Evolutionary conservation across 2,888 invertebrate species (phyloP).

Genomic region (Silvanus unidentatus): DNA sequence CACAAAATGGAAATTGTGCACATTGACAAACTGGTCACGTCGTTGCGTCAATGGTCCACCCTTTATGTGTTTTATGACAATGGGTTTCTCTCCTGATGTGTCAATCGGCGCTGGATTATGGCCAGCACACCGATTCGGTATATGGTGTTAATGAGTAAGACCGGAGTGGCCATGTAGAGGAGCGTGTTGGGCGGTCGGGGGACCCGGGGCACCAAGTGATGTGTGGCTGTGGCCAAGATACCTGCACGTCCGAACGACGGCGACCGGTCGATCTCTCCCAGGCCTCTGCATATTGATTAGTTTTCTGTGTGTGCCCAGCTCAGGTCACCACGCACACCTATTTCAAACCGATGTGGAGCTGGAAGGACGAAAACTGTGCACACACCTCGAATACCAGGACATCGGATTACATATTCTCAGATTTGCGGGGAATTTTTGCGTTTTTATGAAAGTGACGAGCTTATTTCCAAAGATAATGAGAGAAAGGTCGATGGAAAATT

Average conservation of each 20-base stretch:
- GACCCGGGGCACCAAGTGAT: conserved; percentile 5
- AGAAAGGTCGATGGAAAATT: no score
- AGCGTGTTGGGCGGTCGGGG: conserved; percentile 2
- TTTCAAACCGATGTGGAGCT: no score
- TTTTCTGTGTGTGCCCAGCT: no score
- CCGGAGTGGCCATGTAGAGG: not conserved
- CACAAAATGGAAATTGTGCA: not conserved
- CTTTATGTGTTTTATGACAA: conserved; percentile 7
- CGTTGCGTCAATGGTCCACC: conserved; percentile 5
- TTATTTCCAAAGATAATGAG: no score
- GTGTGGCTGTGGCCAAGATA: conserved; percentile 25
- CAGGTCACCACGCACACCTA: conserved; percentile 27
- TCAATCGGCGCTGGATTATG: conserved; percentile 6
- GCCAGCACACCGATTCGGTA: not conserved
- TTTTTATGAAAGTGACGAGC: no score
- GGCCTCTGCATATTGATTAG: conserved; percentile 36
- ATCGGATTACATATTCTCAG: conserved; percentile 4
- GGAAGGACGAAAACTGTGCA: conserved; percentile 8
- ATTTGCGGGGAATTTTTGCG: no score
- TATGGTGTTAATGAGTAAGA: not conserved
- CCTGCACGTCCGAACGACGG: conserved; percentile 28
- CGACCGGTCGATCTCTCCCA: conserved; percentile 35
- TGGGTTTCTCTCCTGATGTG: conserved; percentile 13
- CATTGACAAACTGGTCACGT: conserved; percentile 9
- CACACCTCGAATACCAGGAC: conserved; percentile 4